These are phyloP conservation scores for Caenorhabditis virilis DNA, from an alignment of 2,888 invertebrate species.

Conservation along the genomic window DNA sequence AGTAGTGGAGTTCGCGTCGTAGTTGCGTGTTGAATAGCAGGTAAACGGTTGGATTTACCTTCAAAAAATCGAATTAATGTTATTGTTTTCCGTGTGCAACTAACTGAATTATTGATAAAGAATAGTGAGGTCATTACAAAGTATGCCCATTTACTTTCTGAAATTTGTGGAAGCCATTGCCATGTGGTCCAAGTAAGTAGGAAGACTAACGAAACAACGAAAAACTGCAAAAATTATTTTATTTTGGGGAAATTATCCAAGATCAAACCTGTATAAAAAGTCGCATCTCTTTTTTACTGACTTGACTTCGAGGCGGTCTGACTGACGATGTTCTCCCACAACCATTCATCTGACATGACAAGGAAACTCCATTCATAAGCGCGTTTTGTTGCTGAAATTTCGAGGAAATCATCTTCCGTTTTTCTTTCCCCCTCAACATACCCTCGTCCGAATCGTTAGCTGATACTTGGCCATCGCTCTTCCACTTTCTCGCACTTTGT, in stretches of 20 bases:
- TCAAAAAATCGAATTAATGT: neutral
- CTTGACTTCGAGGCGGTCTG: slow-evolving; percentile 60
- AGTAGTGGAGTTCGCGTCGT: slow-evolving; percentile 58
- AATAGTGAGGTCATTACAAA: slow-evolving; percentile 65
- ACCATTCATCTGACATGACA: slow-evolving; percentile 45
- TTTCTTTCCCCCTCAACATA: slow-evolving; percentile 7
- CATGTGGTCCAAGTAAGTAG: slow-evolving; percentile 65
- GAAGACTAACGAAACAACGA: slow-evolving; percentile 65
- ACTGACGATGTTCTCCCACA: slow-evolving; percentile 51
- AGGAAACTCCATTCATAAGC: slow-evolving; percentile 40
- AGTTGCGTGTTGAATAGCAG: slow-evolving; percentile 65
- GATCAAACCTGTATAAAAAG: slow-evolving; percentile 57
- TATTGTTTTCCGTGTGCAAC: neutral
- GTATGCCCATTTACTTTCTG: slow-evolving; percentile 60
- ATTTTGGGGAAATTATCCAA: neutral
- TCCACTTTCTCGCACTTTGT: slow-evolving; percentile 62
- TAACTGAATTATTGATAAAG: slow-evolving; percentile 65
- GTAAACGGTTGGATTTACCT: slow-evolving; percentile 65
- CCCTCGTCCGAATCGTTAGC: slow-evolving; percentile 57
- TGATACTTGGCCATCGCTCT: slow-evolving; percentile 64
- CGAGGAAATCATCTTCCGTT: neutral
- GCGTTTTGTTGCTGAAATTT: slow-evolving; percentile 53
- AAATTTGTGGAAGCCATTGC: slow-evolving; percentile 64
- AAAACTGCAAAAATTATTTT: slow-evolving; percentile 53
- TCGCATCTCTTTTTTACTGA: slow-evolving; percentile 63